Base-by-base conservation (phyloP, 1,140 invertebrate species). In the Bombus picipes region DNA sequence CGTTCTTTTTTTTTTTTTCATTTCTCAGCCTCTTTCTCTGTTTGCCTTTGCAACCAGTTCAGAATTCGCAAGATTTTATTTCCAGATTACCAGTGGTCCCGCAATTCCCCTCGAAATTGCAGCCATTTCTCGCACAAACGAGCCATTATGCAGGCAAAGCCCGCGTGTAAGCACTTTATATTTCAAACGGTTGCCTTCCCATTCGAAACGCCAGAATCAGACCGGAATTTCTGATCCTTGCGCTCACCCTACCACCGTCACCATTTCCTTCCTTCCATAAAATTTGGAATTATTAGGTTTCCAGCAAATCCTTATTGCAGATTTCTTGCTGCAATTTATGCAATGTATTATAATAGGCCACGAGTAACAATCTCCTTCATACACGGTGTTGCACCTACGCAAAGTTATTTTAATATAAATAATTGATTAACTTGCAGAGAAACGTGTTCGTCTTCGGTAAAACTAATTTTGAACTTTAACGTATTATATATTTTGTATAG, bases 101-200 rank as follows among this genome's bases (percentile, higher is more conserved):
- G 87, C 68, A 65, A 87, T 79, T 57, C 59, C 80, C 57, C 59
- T 71, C 74, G 83, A 89, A 91, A 90, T 90, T 76, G 86, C 81
- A 34, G 81, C 83, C 72, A 87, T 87, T 91, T 89, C 82, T 81
- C 78, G 76, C 66, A 72, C 82, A 85, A 86, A 88, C 77, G 81
- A 70, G 84, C 81, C 79, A 72, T 88, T 91, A 87, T 87, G 72
- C 82, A 65, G 59, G 25, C 43, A 70, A 62, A 75, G 66, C 81
- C 87, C 75, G 75, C 71, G 80, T 87, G 87, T 87, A 73, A 79
- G 75, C 86, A 68, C 71, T 87, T 88, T 72, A 88, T 88, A 87
- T 80, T 80, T 84, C 87, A 87, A 37, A 22, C 32, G 59, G 62
- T 75, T 87, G 75, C 62, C 71, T 77, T 79, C 39, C 66, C 53